Percentiles rank a stretch among this genome's conserved stretches.
Conservation (phyloP, 2,797 vertebrate genomes). For the Neostethus bicornis region DNA sequence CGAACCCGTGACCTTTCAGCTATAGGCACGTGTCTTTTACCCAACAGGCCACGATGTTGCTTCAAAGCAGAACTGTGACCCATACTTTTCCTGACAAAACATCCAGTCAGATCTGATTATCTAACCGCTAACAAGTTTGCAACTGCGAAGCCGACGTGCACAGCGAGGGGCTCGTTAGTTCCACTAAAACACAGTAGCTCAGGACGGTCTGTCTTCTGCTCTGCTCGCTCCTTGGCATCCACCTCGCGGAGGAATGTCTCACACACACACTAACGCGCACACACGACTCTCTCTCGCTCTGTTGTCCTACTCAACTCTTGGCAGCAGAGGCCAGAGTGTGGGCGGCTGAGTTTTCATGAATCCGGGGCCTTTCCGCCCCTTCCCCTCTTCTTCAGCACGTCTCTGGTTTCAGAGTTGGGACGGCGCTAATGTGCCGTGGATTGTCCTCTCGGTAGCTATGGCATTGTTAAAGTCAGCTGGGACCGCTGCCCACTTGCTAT, state of each 20-base stretch:
- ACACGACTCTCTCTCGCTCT: slow-evolving; percentile 41
- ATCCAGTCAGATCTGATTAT: slow-evolving; percentile 53
- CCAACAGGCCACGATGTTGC: slow-evolving; percentile 4
- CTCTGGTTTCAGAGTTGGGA: slow-evolving; percentile 64
- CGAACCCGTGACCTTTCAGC: slow-evolving; percentile 32
- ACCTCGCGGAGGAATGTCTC: slow-evolving; percentile 72
- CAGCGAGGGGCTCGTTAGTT: slow-evolving; percentile 58
- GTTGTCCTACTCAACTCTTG: slow-evolving; percentile 65
- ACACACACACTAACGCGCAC: slow-evolving; percentile 23
- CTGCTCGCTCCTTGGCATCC: slow-evolving; percentile 62
- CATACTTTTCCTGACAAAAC: slow-evolving; percentile 36
- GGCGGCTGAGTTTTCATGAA: slow-evolving; percentile 77
- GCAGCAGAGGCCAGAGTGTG: slow-evolving; percentile 68
- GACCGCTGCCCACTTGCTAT: slow-evolving; percentile 74
- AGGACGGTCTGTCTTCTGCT: slow-evolving; percentile 68
- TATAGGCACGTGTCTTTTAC: slow-evolving; percentile 30
- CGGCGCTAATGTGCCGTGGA: slow-evolving; percentile 53
- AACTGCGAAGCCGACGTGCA: slow-evolving; percentile 53
- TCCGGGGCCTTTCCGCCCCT: slow-evolving; percentile 61
- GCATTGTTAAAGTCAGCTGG: slow-evolving; percentile 79
- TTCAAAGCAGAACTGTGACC: slow-evolving; percentile 28
- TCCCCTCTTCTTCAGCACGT: slow-evolving; percentile 37
- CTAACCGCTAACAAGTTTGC: slow-evolving; percentile 52
- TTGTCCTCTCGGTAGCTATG: slow-evolving; percentile 67
- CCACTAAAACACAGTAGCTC: slow-evolving; percentile 62